phyloP scores from a whole-genome alignment of 2,888 invertebrate species.

The Meghimatium bilineatum region DNA sequence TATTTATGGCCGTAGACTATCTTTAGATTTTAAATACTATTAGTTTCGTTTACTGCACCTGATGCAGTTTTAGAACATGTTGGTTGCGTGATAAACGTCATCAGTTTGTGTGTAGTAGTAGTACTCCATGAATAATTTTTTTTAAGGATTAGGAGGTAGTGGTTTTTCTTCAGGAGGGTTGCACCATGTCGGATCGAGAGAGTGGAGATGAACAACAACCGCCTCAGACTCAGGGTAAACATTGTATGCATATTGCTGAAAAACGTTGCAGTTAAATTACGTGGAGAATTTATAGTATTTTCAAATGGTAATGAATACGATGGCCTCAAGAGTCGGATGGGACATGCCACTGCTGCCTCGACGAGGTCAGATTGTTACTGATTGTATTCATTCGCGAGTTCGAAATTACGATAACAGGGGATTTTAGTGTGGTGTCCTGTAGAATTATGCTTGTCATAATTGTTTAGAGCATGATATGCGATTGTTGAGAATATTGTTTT shows the following conservation, averaged over 20 bases:
- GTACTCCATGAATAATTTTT: conserved; percentile 75
- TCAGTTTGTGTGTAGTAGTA: conserved; percentile 52
- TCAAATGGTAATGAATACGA: background rate
- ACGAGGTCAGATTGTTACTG: conserved; percentile 22
- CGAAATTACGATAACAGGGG: conserved; percentile 9
- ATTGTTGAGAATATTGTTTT: background rate
- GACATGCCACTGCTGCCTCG: background rate
- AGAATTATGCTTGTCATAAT: background rate
- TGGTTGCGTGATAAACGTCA: conserved; percentile 41
- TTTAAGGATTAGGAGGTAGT: conserved; percentile 73
- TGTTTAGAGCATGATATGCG: background rate
- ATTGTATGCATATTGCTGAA: background rate
- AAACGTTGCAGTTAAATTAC: background rate
- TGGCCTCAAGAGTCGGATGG: too few species aligned
- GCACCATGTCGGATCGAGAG: conserved; percentile 78
- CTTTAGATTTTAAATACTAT: too few species aligned
- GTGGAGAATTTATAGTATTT: background rate
- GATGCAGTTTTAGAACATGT: background rate
- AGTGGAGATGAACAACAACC: conserved; percentile 77
- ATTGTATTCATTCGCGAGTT: conserved; percentile 11
- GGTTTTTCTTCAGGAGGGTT: conserved; percentile 72
- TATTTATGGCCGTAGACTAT: too few species aligned
- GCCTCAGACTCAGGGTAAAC: conserved; percentile 74
- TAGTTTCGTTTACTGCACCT: background rate
- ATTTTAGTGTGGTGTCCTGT: background rate